phyloP scores from a whole-genome alignment of 2,113 vertebrate genomes.

The Austrofundulus limnaeus region DNA sequence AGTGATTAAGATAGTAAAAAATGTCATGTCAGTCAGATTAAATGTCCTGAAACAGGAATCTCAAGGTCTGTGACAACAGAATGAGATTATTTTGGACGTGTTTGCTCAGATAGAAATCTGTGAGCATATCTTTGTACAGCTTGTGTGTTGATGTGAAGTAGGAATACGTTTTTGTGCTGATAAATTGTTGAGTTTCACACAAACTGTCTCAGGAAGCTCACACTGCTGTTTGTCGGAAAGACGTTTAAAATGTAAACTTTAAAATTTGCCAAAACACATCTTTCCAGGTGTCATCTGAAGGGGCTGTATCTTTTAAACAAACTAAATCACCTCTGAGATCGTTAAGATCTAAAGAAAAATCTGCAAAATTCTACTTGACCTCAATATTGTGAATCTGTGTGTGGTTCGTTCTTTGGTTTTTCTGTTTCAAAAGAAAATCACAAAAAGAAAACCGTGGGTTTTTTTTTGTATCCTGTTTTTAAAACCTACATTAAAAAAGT shows the following conservation, averaged over 20 bases:
- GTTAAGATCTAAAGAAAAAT: too few species aligned
- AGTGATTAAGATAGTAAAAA: neutral
- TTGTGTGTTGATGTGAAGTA: too few species aligned
- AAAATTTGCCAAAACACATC: neutral
- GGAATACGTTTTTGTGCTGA: too few species aligned
- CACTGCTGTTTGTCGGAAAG: neutral
- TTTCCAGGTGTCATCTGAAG: neutral
- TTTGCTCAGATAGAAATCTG: neutral
- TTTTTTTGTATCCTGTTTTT: too few species aligned
- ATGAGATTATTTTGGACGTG: neutral
- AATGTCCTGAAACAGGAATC: neutral
- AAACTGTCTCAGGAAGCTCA: too few species aligned
- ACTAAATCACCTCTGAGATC: neutral
- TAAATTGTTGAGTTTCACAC: too few species aligned
- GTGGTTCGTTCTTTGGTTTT: too few species aligned
- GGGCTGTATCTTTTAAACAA: neutral
- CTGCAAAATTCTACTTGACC: too few species aligned
- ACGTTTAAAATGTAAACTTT: neutral
- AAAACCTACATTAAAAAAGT: too few species aligned
- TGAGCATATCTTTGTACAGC: neutral
- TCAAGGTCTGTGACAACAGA: neutral
- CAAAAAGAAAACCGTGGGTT: too few species aligned
- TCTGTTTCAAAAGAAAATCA: too few species aligned
- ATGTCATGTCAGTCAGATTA: neutral
- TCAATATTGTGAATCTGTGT: too few species aligned